These are phyloP conservation scores for Muntiacus reevesi DNA, from an alignment of 2,113 vertebrate genomes.

Conservation along the genomic window DNA sequence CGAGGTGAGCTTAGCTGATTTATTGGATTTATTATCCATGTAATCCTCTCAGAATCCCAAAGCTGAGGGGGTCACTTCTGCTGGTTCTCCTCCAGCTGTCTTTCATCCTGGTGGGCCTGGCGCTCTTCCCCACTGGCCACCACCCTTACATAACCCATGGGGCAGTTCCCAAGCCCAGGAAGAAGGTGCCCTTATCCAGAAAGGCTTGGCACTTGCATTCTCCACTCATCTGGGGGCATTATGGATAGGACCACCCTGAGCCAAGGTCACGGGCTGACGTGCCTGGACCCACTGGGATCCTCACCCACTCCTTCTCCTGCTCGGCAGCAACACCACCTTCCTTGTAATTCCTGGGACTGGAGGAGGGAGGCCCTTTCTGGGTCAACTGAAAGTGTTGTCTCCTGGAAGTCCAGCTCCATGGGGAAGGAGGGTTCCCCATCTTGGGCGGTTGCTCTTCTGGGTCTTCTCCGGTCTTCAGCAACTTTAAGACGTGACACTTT, in stretches of 20 bases:
- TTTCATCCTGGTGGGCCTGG: not conserved
- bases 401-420: fast-evolving
- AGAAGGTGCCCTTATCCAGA: not conserved
- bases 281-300: fast-evolving
- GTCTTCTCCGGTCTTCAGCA: not conserved
- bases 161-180: not conserved
- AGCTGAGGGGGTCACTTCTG: not conserved
- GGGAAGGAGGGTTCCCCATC: not conserved
- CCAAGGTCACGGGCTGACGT: not conserved
- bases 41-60: not conserved
- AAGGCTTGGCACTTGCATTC: not conserved
- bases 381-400: too few relatives aligned
- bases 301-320: not conserved
- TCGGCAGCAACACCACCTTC: not conserved
- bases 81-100: not conserved
- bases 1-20: not conserved
- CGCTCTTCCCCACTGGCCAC: too few relatives aligned
- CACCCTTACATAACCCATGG: fast-evolving
- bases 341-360: too few relatives aligned
- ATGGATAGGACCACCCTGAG: not conserved
- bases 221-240: fast-evolving
- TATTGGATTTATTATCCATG: not conserved
- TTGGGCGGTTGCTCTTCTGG: fast-evolving
- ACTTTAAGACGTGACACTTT: not conserved
- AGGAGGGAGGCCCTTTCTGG: not conserved